Base-by-base conservation (phyloP, 2,797 vertebrate species). In the Sebastolobus alascanus region DNA sequence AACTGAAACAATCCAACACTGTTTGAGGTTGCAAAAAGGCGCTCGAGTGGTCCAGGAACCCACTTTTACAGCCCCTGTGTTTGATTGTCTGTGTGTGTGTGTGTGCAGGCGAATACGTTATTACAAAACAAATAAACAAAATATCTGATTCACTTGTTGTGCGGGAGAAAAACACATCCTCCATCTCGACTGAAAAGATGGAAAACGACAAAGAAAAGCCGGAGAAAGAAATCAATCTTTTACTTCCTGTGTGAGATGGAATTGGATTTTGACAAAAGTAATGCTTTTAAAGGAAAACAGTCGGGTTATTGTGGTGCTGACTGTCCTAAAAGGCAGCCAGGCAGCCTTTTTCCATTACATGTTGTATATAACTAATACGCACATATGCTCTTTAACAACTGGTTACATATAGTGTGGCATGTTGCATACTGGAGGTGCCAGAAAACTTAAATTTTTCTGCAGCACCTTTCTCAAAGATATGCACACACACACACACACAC, bases 211-310 rank as follows among this genome's bases (percentile, higher is more conserved):
- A 85, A 82, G 82, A 68, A 80, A 73, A 80, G 78, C 65, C 55
- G 0, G 67, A 75, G 63, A 87, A 77, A 86, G 66, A 82, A 90
- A 92, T 90, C 83, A 84, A 87, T 92, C 60, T 85, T 77, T 71
- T 67, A 68, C 80, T 80, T 88, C 58, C 79, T 64, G 75, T 69
- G 85, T 56, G 37, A 78, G 86, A 83, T 66, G 38, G 67, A 91
- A 93, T 90, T 90, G 87, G 86, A 90, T 90, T 92, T 89, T 55
- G 79, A 73, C 40, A 50, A 82, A 84, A 80, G 79, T 78, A 73
- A 80, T 61, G 60, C 58, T 46, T 84, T 86, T 73, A 65, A 85
- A 73, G 66, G 68, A 73, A 80, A 85, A 68, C 25, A 58, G 60
- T 71, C 4, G 9, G 61, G 68, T 60, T 70, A 77, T 61, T 73